A percentile compares a stretch with the other conserved stretches of the same genome.
These are phyloP conservation scores for Whitmania pigra DNA, from an alignment of 1,140 invertebrate genomes.

Conservation along the genomic window DNA sequence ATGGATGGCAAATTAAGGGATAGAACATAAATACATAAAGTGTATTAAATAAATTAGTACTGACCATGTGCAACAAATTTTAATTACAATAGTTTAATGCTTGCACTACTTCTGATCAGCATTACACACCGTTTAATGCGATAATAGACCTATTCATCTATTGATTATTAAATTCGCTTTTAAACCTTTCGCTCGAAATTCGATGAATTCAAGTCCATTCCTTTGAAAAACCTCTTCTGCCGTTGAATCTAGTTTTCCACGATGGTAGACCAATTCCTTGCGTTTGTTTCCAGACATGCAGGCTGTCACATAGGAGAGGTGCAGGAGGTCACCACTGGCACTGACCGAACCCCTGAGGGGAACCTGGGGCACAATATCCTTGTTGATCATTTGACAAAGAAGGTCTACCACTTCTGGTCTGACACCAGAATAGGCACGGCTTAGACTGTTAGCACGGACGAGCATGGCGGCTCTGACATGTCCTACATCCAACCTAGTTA, in stretches of 20 bases:
- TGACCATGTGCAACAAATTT: no score
- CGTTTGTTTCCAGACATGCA: constrained; percentile 21
- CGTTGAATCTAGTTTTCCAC: constrained; percentile 5
- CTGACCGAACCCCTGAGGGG: constrained; percentile 21
- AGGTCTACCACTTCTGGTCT: constrained; percentile 16
- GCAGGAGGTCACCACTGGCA: constrained; percentile 24
- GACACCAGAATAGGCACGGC: constrained; percentile 20
- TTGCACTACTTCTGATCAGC: no score
- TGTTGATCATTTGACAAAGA: constrained; percentile 20
- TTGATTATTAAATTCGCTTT: no score
- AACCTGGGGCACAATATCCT: constrained; percentile 22
- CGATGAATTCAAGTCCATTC: constrained; percentile 3
- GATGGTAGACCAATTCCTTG: background rate
- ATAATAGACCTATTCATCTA: no score
- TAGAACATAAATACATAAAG: no score
- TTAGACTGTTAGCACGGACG: constrained; percentile 22
- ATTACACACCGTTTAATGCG: no score
- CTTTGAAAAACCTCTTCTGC: constrained; percentile 9
- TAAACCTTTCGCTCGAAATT: constrained; percentile 18
- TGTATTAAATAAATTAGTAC: no score
- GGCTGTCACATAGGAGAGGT: constrained; percentile 23
- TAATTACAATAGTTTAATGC: no score
- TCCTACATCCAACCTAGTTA: constrained; percentile 2
- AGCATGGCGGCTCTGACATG: constrained; percentile 22
- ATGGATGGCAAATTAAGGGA: no score